phyloP scores from a whole-genome alignment of 2,797 vertebrate genomes.

The Myotis myotis region DNA sequence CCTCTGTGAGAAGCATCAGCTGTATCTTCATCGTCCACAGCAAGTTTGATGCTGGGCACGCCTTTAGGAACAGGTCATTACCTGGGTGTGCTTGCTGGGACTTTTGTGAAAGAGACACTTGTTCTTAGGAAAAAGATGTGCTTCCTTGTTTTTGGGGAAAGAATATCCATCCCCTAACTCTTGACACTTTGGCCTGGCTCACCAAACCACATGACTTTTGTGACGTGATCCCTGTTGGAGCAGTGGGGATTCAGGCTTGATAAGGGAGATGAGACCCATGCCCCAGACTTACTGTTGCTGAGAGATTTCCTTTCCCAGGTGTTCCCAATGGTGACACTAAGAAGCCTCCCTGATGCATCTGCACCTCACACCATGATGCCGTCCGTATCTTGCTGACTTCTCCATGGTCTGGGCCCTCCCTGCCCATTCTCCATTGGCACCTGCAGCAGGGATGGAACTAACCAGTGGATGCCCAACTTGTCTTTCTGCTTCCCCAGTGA shows the following conservation, averaged over 20 bases:
- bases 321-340: neutral
- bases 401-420: neutral
- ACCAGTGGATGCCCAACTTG: neutral
- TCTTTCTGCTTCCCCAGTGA: neutral
- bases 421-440: neutral
- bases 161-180: neutral
- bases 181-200: neutral
- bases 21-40: neutral
- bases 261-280: neutral
- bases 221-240: neutral
- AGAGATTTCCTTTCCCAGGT: neutral
- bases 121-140: neutral
- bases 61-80: neutral
- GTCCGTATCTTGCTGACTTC: neutral
- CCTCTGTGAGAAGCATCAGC: neutral
- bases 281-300: neutral
- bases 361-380: neutral
- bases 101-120: neutral
- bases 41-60: neutral
- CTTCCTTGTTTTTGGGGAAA: neutral
- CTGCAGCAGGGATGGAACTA: neutral
- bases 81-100: neutral
- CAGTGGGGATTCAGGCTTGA: neutral
- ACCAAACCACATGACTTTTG: neutral
- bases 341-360: neutral